phyloP scores from a whole-genome alignment of 2,888 invertebrate species.

The Mylabris sibirica region DNA sequence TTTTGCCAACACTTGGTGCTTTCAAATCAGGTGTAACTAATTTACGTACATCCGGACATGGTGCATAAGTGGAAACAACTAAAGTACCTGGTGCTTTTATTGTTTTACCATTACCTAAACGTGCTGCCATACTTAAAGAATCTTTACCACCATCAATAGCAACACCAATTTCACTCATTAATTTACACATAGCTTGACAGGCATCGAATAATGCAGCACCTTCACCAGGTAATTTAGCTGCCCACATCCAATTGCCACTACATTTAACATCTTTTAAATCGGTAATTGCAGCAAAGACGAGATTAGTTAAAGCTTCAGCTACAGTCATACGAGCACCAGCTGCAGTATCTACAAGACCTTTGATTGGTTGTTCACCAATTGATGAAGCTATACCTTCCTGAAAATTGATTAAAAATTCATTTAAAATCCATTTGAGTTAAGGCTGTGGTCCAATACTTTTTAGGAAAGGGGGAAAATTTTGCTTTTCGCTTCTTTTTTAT shows the following conservation, averaged over 20 bases:
- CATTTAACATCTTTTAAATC: conserved; percentile 90
- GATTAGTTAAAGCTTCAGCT: conserved; percentile 91
- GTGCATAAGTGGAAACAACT: conserved; percentile 96
- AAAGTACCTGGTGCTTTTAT: conserved; percentile 87
- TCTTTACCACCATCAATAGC: conserved; percentile 98
- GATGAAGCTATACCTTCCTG: conserved; percentile 89
- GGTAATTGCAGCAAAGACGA: conserved; percentile 77
- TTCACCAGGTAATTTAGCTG: conserved; percentile 92
- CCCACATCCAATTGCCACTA: conserved; percentile 99
- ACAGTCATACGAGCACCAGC: conserved; percentile 95
- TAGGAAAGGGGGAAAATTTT: no score
- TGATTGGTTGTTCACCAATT: conserved; percentile 97
- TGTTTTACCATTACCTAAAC: conserved; percentile 70
- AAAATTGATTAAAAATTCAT: conserved; percentile 1
- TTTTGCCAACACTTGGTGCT: conserved; percentile 67
- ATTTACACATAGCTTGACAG: conserved; percentile 84
- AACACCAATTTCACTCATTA: conserved; percentile 83
- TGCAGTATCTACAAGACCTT: conserved; percentile 82
- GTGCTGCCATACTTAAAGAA: conserved; percentile 95
- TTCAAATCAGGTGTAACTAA: conserved; percentile 93
- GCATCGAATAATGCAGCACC: conserved; percentile 89
- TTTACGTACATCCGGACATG: conserved; percentile 87
- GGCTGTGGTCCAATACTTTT: no score
- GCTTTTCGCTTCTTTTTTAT: no score
- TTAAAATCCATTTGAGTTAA: no score